These are phyloP conservation scores for Epinotia nisella DNA, from an alignment of 2,888 invertebrate species.

Conservation along the genomic window DNA sequence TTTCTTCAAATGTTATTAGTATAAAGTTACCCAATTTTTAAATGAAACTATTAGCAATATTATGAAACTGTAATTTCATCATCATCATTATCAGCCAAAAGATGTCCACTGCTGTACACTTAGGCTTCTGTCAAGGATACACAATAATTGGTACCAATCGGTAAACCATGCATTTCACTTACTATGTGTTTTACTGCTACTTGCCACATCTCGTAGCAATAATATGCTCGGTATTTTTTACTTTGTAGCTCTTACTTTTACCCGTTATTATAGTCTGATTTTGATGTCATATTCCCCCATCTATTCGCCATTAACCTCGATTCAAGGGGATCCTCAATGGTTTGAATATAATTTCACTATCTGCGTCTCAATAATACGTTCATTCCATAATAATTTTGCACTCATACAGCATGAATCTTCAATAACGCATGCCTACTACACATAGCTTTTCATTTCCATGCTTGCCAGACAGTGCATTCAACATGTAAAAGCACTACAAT, in stretches of 20 bases:
- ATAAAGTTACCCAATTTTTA: too few species aligned
- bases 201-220: neutral
- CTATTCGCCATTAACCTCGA: constrained; percentile 4
- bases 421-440: constrained; percentile 23
- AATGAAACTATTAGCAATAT: too few species aligned
- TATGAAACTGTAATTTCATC: too few species aligned
- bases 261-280: neutral
- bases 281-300: neutral
- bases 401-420: constrained; percentile 23
- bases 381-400: constrained; percentile 4
- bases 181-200: too few species aligned
- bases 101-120: too few species aligned
- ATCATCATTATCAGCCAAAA: too few species aligned
- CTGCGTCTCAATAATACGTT: neutral
- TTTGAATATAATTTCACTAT: neutral
- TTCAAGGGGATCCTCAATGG: neutral
- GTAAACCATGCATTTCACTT: neutral
- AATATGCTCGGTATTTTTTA: neutral
- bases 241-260: too few species aligned
- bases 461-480: constrained; percentile 37
- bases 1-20: too few species aligned
- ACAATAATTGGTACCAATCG: neutral
- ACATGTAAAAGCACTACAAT: constrained; percentile 33
- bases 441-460: constrained; percentile 34
- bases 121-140: too few species aligned